Conservation (phyloP, 2,113 vertebrate genomes). For the Callopanchax toddi region DNA sequence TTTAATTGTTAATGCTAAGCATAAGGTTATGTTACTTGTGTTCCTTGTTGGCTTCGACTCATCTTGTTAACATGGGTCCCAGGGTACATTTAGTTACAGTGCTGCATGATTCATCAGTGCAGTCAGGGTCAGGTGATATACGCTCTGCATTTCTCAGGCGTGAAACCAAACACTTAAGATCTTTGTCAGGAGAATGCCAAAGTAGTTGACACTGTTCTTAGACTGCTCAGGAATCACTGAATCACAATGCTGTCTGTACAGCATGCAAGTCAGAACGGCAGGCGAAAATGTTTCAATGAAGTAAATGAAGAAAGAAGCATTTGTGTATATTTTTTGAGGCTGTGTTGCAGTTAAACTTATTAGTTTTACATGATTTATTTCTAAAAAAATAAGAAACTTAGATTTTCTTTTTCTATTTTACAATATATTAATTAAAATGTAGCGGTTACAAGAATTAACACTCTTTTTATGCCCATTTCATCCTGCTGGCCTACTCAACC, state of each 20-base stretch:
- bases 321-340: too few species aligned
- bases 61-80: constrained; percentile 80
- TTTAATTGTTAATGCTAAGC: constrained; percentile 83
- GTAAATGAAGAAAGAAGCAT: too few species aligned
- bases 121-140: constrained; percentile 68
- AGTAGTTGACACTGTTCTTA: constrained; percentile 65
- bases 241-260: constrained; percentile 19
- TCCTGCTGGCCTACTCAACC: too few species aligned
- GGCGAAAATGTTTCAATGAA: too few species aligned
- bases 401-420: too few species aligned
- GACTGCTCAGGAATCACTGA: constrained; percentile 47
- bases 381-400: too few species aligned
- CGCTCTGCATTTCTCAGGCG: constrained; percentile 62
- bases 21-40: constrained; percentile 77
- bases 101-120: constrained; percentile 76
- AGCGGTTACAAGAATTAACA: too few species aligned
- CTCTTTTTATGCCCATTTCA: too few species aligned
- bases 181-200: constrained; percentile 57
- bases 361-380: too few species aligned
- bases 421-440: too few species aligned
- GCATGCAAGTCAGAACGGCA: too few species aligned
- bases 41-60: constrained; percentile 70
- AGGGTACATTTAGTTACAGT: constrained; percentile 68
- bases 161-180: constrained; percentile 75
- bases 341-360: background rate